Evolutionary conservation across 1,140 invertebrate genomes (phyloP), one percentile per base, ranked within the genome.

Genomic region (Amphibalanus amphitrite): DNA sequence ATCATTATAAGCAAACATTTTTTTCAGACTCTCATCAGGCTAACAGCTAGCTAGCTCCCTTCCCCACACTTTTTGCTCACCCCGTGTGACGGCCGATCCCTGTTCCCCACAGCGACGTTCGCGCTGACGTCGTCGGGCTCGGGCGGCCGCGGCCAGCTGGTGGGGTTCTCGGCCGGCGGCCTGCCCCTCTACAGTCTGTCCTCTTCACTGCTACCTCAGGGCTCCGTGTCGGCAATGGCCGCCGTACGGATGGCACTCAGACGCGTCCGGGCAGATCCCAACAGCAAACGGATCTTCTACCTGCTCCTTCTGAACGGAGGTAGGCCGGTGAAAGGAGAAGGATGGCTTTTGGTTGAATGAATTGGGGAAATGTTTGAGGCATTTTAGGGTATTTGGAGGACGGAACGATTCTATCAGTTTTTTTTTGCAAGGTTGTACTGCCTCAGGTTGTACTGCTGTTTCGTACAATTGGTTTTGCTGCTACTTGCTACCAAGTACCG

Each of bases 241-340:
- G 68, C 72, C 25, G 29, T 72, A 71, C 70, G 71, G 25, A 38
- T 67, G 20, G 72, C 67, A 13, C 74, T 84, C 10, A 75, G 77
- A 64, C 80, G 83, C 72, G 81, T 84, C 70, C 76, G 83, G 26
- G 79, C 79, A 28, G 81, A 84, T 71, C 75, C 76, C 15, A 80
- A 83, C 74, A 83, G 82, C 28, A 79, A 83, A 69, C 81, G 79
- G 74, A 84, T 84, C 71, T 84, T 84, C 74, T 84, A 83, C 75
- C 84, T 84, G 74, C 78, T 84, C 0, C 82, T 81, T 72, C 77
- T 85, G 69, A 84, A 84, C 76, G 75, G 84, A 73, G 73, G 82
- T 83, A 77, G 29, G 40, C 4, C 4, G 33, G 33, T 4, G 33
- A 15, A 15, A 15, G 33, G 33, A 15, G 33, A 4, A 15, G 15